These are phyloP conservation scores for Petrocephalus microphthalmus DNA, from an alignment of 2,113 vertebrate species.

Conservation along the genomic window DNA sequence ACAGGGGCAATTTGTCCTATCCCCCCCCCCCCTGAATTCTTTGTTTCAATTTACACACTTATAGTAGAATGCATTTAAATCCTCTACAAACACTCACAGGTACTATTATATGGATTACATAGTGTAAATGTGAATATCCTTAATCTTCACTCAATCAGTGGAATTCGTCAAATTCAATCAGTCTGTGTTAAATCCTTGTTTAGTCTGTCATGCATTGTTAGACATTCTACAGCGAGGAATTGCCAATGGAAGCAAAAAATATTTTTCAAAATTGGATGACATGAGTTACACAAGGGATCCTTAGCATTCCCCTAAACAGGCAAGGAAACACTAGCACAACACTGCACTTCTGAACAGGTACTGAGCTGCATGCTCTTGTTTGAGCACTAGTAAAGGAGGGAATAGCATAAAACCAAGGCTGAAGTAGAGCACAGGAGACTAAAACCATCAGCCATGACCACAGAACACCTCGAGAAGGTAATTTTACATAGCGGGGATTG, in stretches of 20 bases:
- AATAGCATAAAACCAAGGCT: neutral
- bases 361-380: neutral
- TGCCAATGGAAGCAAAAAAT: neutral
- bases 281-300: neutral
- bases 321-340: neutral
- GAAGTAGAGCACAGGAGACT: neutral
- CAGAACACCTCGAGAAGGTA: neutral
- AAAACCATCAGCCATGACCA: neutral
- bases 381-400: neutral
- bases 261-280: neutral
- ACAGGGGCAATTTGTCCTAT: too few species aligned
- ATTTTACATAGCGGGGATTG: neutral
- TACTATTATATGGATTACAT: slow-evolving; percentile 9
- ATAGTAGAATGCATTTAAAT: neutral
- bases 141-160: slow-evolving; percentile 26
- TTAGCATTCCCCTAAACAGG: neutral
- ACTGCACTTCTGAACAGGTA: neutral
- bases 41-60: neutral
- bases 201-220: neutral
- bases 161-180: slow-evolving; percentile 21
- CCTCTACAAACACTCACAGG: slow-evolving; percentile 12
- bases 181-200: slow-evolving; percentile 24
- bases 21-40: neutral
- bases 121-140: slow-evolving; percentile 11
- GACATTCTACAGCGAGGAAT: slow-evolving; percentile 14